Evolutionary conservation across 2,113 vertebrate genomes (phyloP).

Genomic region (Lamprotornis superbus): DNA sequence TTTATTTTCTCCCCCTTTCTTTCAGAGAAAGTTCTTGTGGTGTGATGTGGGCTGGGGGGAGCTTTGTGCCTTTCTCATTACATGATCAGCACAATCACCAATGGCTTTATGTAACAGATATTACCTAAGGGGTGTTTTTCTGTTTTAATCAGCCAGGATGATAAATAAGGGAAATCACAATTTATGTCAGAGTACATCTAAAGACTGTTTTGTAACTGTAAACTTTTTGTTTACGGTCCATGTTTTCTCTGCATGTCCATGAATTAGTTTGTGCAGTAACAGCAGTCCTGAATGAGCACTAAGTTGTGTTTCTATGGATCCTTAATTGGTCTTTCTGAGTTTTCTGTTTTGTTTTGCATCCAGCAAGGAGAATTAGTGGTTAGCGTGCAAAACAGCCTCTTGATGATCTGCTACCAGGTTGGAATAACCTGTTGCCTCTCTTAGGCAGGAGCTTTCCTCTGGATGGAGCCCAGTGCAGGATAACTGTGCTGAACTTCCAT

Average conservation of each 20-base stretch:
- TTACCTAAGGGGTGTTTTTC: not conserved
- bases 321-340: not conserved
- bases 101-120: not conserved
- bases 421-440: not conserved
- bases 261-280: not conserved
- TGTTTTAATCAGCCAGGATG: not conserved
- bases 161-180: not conserved
- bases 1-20: not conserved
- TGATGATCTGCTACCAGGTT: not conserved
- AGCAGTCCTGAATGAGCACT: not conserved
- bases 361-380: not conserved
- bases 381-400: not conserved
- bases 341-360: not conserved
- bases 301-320: not conserved
- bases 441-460: not conserved
- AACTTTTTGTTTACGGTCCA: not conserved
- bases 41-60: rapidly evolving
- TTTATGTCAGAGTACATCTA: not conserved
- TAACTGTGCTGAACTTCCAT: not conserved
- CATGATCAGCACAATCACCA: not conserved
- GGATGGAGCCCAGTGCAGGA: not conserved
- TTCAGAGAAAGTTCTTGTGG: not conserved
- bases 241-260: not conserved
- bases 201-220: not conserved
- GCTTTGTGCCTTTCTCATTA: not conserved